phyloP scores from a whole-genome alignment of 2,888 invertebrate species.

The Leptopilina myrica region DNA sequence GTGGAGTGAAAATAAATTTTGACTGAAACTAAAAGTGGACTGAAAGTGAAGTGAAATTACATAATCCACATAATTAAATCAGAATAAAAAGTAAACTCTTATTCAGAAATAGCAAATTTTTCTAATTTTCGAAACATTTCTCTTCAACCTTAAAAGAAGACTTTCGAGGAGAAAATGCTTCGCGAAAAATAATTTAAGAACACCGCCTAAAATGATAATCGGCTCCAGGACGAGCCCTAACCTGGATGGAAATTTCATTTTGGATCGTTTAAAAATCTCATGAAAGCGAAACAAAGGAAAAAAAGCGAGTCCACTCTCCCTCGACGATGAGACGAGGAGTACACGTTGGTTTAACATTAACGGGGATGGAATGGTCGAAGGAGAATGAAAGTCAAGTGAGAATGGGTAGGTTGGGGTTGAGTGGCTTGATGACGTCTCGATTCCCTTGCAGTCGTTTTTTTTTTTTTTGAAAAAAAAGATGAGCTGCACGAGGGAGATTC shows the following conservation, averaged over 20 bases:
- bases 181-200: constrained; percentile 61
- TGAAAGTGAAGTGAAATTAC: too few relatives aligned
- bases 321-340: constrained; percentile 49
- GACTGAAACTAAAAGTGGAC: too few relatives aligned
- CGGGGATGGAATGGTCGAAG: constrained; percentile 59
- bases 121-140: too few relatives aligned
- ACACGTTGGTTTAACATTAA: constrained; percentile 66
- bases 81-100: too few relatives aligned
- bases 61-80: too few relatives aligned
- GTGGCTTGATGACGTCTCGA: constrained; percentile 71
- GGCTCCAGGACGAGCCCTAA: constrained; percentile 55
- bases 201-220: constrained; percentile 66
- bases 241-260: constrained; percentile 66
- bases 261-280: constrained; percentile 72
- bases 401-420: constrained; percentile 57
- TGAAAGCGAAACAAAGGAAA: constrained; percentile 71
- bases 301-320: constrained; percentile 54
- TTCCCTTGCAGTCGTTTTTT: constrained; percentile 65
- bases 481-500: constrained; percentile 80
- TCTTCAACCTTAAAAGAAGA: background rate
- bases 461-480: constrained; percentile 51
- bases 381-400: constrained; percentile 56
- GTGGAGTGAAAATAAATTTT: too few relatives aligned
- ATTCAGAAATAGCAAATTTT: too few relatives aligned
- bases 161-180: too few relatives aligned